A percentile compares a stretch with the other conserved stretches of the same genome.
Conservation (phyloP, 2,113 vertebrate genomes). For the Buteo buteo region DNA sequence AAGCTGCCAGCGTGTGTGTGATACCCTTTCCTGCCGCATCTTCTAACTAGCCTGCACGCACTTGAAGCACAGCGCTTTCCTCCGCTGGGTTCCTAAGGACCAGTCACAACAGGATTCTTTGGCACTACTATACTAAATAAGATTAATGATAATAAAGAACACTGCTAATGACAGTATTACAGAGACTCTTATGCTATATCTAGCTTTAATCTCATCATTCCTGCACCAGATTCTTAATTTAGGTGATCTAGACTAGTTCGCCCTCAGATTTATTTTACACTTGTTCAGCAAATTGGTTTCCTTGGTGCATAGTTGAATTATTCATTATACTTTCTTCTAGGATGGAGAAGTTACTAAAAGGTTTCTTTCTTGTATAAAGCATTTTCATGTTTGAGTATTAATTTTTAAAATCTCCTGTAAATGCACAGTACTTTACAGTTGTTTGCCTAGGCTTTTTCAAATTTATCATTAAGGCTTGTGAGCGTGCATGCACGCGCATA, state of each 20-base stretch:
- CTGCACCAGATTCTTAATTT: background rate
- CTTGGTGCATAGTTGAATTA: slow-evolving; percentile 14
- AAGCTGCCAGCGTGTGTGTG: fast-evolving
- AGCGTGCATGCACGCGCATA: background rate
- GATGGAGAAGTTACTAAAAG: slow-evolving; percentile 48
- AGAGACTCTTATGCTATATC: background rate
- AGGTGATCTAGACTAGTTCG: background rate
- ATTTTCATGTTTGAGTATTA: slow-evolving; percentile 57
- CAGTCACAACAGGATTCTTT: background rate
- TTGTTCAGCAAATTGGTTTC: slow-evolving; percentile 34
- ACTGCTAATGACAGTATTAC: background rate
- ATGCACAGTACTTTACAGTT: background rate
- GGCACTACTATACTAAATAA: background rate
- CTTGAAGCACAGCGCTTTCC: background rate
- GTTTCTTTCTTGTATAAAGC: slow-evolving; percentile 58
- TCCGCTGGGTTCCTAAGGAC: background rate
- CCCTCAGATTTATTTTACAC: slow-evolving; percentile 9
- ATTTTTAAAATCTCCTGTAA: slow-evolving; percentile 57
- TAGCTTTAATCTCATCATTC: background rate
- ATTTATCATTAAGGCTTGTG: background rate
- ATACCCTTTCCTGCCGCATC: background rate
- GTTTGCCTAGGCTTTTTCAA: background rate
- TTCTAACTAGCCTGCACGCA: fast-evolving
- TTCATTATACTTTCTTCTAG: slow-evolving; percentile 3
- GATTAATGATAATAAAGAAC: background rate